Percentiles rank a stretch among this genome's conserved stretches.
phyloP scores from a whole-genome alignment of 92 coral and sea anemone genomes.

The Porites cylindrica region DNA sequence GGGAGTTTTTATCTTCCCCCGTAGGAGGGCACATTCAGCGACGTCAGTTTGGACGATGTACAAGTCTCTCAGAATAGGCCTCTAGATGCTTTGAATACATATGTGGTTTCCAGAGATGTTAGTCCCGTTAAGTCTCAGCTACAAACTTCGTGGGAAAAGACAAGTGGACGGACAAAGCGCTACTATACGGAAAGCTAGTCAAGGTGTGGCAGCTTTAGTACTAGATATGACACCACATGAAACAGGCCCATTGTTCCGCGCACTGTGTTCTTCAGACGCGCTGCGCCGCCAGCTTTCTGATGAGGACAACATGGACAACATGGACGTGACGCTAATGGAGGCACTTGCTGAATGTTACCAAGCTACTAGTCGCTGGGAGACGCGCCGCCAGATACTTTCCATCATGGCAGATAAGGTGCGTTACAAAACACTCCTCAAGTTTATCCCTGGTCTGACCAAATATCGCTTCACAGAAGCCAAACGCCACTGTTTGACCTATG shows the following conservation, averaged over 20 bases:
- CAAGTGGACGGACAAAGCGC: constrained; percentile 72
- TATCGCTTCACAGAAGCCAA: constrained; percentile 82
- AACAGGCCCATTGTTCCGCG: too few relatives aligned
- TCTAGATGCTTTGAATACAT: constrained; percentile 54
- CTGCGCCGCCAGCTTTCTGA: too few relatives aligned
- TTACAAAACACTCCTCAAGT: constrained; percentile 48
- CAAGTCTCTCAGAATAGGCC: neutral
- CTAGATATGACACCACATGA: constrained; percentile 38
- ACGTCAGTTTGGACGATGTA: constrained; percentile 41
- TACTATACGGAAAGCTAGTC: constrained; percentile 77
- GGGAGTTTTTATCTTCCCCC: constrained; percentile 11
- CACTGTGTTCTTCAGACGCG: too few relatives aligned
- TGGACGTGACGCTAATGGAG: too few relatives aligned
- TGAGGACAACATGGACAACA: too few relatives aligned
- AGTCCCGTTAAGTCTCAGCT: constrained; percentile 21
- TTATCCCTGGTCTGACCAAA: constrained; percentile 78
- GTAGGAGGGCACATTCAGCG: constrained; percentile 30
- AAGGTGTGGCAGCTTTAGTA: constrained; percentile 69
- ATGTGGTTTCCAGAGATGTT: constrained; percentile 67
- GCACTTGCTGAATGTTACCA: too few relatives aligned
- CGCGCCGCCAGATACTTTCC: constrained; percentile 77
- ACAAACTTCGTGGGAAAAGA: constrained; percentile 64
- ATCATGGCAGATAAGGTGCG: constrained; percentile 83
- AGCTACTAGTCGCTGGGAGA: constrained; percentile 62
- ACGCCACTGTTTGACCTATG: constrained; percentile 65